Base-by-base conservation (phyloP, 2,888 invertebrate genomes). In the Drosophila longiperda region DNA sequence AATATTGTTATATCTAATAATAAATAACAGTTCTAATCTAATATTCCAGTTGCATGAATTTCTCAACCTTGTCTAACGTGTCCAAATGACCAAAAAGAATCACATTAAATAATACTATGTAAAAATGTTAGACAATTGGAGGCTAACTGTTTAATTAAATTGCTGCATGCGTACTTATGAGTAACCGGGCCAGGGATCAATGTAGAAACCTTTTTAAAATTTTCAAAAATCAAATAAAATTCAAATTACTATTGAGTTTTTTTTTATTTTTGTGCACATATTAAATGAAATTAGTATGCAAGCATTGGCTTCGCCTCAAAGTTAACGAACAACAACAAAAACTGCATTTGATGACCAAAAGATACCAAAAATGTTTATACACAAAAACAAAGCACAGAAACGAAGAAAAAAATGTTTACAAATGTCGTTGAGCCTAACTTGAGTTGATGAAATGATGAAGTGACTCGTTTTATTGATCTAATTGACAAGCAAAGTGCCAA, bases 381-480 rank as follows among this genome's bases (percentile, higher is more conserved):
- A 57, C 11, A 34, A 36, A 48, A 23, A 12, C 32, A 32, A 45
- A 52, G n/a, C 12, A 12, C 5, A 54, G 15, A n/a, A 38, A 26
- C 3, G 49, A 23, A 17, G 29, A 26, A 48, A 29, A 29, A 59
- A 38, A 49, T n/a, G 36, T 53, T 49, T 40, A 53, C 55, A 77
- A 72, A 71, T 66, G 77, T 75, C 77, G 63, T 76, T 72, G 75
- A 66, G 77, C 72, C 57, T 57, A 26, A 58, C 55, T 53, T 50
- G 49, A 67, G 49, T 61, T 62, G 66, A 49, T 57, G 52, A 68
- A 62, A 34, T 83, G 75, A 73, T 83, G 69, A 53, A 83, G 54
- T 73, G 81, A 75, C 60, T 70, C 50, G 55, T 71, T 73, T 84
- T 64, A 87, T 82, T 72, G 84, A 77, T 76, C 77, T 76, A 83